Conservation (phyloP, 2,113 vertebrate species). For the Collichthys lucidus region DNA sequence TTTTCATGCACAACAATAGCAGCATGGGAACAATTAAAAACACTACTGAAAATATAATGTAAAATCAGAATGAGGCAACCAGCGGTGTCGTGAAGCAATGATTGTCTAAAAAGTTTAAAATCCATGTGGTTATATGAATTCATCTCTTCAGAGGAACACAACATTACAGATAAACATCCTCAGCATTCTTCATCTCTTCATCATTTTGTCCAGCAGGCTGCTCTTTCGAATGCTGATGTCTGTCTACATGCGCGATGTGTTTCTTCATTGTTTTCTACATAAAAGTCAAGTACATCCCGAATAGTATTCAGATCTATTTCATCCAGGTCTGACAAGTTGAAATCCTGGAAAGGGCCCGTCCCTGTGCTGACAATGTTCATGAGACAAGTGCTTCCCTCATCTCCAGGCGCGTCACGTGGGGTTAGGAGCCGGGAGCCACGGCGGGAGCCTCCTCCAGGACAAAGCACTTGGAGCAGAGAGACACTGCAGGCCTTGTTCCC, state of each 20-base stretch:
- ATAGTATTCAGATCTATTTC: neutral
- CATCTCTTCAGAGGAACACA: neutral
- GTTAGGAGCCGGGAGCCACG: constrained; percentile 58
- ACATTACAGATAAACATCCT: neutral
- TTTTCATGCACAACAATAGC: too few relatives aligned
- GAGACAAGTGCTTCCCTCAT: constrained; percentile 69
- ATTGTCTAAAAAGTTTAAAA: neutral
- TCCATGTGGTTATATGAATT: neutral
- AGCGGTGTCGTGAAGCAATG: neutral
- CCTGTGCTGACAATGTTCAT: constrained; percentile 38
- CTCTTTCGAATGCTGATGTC: neutral
- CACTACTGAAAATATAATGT: neutral
- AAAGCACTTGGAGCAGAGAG: constrained; percentile 72
- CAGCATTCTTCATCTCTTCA: neutral
- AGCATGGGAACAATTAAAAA: neutral
- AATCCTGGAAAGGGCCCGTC: neutral
- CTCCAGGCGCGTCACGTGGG: constrained; percentile 77
- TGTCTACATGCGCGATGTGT: too few relatives aligned
- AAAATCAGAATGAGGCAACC: neutral
- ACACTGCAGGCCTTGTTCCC: constrained; percentile 79
- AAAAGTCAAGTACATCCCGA: too few relatives aligned
- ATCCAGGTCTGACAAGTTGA: neutral
- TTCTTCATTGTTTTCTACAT: too few relatives aligned
- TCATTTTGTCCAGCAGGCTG: neutral
- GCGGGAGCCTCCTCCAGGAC: constrained; percentile 72